Evolutionary conservation across 1,140 invertebrate species (phyloP).

Genomic region (Atta texana): DNA sequence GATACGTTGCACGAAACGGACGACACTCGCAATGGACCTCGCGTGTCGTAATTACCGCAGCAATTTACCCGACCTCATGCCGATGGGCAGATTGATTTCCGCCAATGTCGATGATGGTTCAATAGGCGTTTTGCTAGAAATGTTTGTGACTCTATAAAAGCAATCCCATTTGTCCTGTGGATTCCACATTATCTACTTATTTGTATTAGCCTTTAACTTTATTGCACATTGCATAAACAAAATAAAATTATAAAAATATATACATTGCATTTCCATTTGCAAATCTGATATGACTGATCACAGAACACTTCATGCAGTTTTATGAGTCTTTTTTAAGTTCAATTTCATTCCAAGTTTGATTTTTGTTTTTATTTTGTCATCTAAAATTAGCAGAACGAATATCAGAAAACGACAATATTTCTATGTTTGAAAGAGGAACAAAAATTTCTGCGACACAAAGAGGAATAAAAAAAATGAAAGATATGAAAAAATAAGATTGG

Average conservation of each 20-base stretch:
- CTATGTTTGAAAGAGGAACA: not conserved
- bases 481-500: not conserved
- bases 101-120: conserved; percentile 37
- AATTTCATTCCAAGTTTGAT: not conserved
- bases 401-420: not conserved
- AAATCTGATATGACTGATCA: not conserved
- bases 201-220: not conserved
- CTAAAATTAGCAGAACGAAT: not conserved
- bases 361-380: not conserved
- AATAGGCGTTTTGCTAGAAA: conserved; percentile 37
- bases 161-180: not conserved
- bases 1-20: conserved; percentile 50
- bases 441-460: not conserved
- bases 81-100: conserved; percentile 54
- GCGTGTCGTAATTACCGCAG: conserved; percentile 68
- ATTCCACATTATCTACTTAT: not conserved
- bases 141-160: not conserved
- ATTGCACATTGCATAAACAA: not conserved
- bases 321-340: no score
- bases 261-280: not conserved
- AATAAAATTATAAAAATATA: not conserved
- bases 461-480: not conserved
- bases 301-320: not conserved
- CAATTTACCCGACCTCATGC: conserved; percentile 57
- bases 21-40: conserved; percentile 43